Evolutionary conservation across 2,113 vertebrate species (phyloP).

Genomic region (Hippocampus abdominalis): DNA sequence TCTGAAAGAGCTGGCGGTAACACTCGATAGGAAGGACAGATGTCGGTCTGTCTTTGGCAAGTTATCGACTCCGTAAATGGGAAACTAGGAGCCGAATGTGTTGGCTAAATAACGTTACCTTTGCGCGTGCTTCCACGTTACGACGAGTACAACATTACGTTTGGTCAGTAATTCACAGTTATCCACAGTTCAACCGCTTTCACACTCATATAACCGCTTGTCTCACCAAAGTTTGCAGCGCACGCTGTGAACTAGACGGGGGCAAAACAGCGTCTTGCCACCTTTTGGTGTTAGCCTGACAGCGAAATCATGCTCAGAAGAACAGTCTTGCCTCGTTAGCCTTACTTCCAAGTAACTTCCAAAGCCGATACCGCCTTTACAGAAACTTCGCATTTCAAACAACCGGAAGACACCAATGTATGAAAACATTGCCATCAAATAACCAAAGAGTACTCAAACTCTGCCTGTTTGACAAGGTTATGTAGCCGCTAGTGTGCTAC

Average conservation of each 20-base stretch:
- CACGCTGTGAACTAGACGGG: neutral
- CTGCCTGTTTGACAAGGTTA: conserved; percentile 48
- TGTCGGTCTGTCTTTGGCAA: conserved; percentile 1
- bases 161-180: conserved; percentile 9
- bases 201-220: neutral
- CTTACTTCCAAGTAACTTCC: neutral
- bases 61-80: conserved; percentile 11
- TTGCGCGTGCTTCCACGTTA: conserved; percentile 19
- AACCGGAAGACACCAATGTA: neutral
- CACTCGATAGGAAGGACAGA: neutral
- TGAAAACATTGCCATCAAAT: neutral
- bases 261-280: conserved; percentile 8
- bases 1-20: neutral
- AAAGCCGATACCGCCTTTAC: conserved; percentile 10
- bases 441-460: neutral
- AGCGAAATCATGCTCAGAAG: conserved; percentile 53
- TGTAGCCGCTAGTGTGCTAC: conserved; percentile 40
- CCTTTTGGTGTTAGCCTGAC: conserved; percentile 41
- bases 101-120: conserved; percentile 26
- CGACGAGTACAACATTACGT: conserved; percentile 48
- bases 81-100: conserved; percentile 26
- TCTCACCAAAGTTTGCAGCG: neutral
- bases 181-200: neutral
- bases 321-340: conserved; percentile 41
- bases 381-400: conserved; percentile 6